Evolutionary conservation across 2,113 vertebrate genomes (phyloP), one percentile per base, ranked within the genome.

Genomic region (Brienomyrus longianalis): DNA sequence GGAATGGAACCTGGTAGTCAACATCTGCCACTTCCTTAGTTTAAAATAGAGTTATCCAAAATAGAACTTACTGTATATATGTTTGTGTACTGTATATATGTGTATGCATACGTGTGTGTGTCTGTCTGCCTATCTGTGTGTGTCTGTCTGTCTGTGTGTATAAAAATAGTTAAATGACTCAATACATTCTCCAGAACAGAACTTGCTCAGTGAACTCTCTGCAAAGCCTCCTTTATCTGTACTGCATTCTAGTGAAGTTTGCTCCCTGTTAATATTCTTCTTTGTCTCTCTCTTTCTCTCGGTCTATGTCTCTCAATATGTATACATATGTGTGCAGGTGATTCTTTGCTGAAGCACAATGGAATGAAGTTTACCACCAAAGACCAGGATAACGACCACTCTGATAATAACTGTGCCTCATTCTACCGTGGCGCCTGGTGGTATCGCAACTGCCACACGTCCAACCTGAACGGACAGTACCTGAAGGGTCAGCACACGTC

Each of bases 361-460:
- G 97, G 98, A 70, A 99, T 99, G 98, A 98, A 96, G 93, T 99
- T 99, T 93, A 99, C 98, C 93, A 99, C 98, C 91, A 99, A 98
- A 94, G 98, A 99, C 96, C 94, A 95, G 84, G 98, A 99, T 94
- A 97, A 98, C 3, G 98, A 99, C 95, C 98, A 98, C 93, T 99
- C 98, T 0, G 98, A 99, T 95, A 99, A 99, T 95, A 99, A 99
- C 96, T 99, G 98, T 0, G 98, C 98, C 0, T 95, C 98, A 2
- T 99, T 99, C 95, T 99, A 99, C 96, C 98, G 97, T 0, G 98
- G 98, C 0, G 98, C 98, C 90, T 99, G 98, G 98, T 99, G 98
- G 98, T 99, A 99, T 94, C 98, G 98, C 90, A 99, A 98, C 94
- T 99, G 98, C 95, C 98, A 99, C 96, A 99, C 98, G 1, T 98